Conservation (phyloP, 2,113 vertebrate species). For the Chelonoidis abingdonii region DNA sequence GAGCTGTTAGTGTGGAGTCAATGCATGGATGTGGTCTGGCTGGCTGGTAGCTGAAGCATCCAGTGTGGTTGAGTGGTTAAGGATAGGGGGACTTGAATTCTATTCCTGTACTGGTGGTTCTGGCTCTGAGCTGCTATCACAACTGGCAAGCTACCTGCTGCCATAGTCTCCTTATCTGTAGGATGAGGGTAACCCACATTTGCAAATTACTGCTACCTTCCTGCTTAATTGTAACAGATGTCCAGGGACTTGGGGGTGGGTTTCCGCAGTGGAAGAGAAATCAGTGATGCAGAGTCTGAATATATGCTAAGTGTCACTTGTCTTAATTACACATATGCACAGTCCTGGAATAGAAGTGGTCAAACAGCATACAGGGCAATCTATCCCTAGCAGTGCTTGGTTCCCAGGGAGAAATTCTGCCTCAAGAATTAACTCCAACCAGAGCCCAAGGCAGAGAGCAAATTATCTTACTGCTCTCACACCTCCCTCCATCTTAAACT, state of each 20-base stretch:
- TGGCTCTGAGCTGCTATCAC: background rate
- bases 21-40: background rate
- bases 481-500: background rate
- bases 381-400: background rate
- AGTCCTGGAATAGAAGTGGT: background rate
- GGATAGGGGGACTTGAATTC: background rate
- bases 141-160: background rate
- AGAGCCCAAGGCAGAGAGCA: background rate
- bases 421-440: background rate
- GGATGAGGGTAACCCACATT: background rate
- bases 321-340: background rate
- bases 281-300: background rate
- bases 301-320: background rate
- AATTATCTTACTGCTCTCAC: background rate
- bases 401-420: background rate
- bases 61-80: background rate
- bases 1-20: rapidly evolving
- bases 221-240: background rate
- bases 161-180: background rate
- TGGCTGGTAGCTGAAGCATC: background rate
- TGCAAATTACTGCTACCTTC: background rate
- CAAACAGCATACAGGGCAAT: background rate
- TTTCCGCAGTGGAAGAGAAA: background rate
- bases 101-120: background rate
- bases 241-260: background rate